Evolutionary conservation across 1,140 invertebrate genomes (phyloP).

Genomic region (Nasonia longicornis): DNA sequence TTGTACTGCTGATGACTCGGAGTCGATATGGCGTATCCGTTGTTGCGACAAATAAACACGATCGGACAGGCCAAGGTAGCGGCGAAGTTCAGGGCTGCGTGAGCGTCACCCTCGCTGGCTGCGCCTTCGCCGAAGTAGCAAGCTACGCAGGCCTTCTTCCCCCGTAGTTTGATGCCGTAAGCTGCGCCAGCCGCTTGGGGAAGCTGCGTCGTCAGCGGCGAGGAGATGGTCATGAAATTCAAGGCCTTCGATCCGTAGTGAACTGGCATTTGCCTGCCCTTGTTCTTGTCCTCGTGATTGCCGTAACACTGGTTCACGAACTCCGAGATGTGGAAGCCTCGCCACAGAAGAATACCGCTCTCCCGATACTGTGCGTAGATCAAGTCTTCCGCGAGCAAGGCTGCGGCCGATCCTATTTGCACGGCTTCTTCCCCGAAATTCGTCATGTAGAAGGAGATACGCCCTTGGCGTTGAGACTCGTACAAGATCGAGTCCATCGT

Average conservation of each 20-base stretch:
- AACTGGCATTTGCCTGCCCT: slow-evolving; percentile 96
- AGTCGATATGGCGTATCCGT: slow-evolving; percentile 98
- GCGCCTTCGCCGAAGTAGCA: slow-evolving; percentile 99
- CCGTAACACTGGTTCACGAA: slow-evolving; percentile 98
- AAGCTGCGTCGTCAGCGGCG: slow-evolving; percentile 95
- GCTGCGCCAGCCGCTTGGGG: slow-evolving; percentile 96
- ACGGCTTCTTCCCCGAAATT: slow-evolving; percentile 97
- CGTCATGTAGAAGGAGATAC: slow-evolving; percentile 99
- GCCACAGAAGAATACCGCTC: slow-evolving; percentile 90
- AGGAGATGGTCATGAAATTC: slow-evolving; percentile 96
- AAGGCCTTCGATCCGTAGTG: slow-evolving; percentile 88
- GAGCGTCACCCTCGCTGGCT: slow-evolving; percentile 97
- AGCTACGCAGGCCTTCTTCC: slow-evolving; percentile 83
- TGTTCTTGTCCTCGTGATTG: slow-evolving; percentile 88
- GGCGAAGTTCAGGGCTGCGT: slow-evolving; percentile 98
- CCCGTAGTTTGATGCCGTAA: slow-evolving; percentile 84
- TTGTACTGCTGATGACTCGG: slow-evolving; percentile 94
- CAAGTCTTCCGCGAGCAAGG: slow-evolving; percentile 83
- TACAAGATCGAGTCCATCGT: slow-evolving; percentile 97
- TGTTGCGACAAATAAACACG: slow-evolving; percentile 93
- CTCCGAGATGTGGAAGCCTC: slow-evolving; percentile 87
- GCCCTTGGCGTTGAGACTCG: slow-evolving; percentile 97
- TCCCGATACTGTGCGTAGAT: slow-evolving; percentile 97
- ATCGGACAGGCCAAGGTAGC: slow-evolving; percentile 95
- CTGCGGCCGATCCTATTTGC: slow-evolving; percentile 94